A percentile compares a stretch with the other conserved stretches of the same genome.
These are phyloP conservation scores for Yponomeuta evonymella DNA, from an alignment of 2,888 invertebrate genomes.

Conservation along the genomic window DNA sequence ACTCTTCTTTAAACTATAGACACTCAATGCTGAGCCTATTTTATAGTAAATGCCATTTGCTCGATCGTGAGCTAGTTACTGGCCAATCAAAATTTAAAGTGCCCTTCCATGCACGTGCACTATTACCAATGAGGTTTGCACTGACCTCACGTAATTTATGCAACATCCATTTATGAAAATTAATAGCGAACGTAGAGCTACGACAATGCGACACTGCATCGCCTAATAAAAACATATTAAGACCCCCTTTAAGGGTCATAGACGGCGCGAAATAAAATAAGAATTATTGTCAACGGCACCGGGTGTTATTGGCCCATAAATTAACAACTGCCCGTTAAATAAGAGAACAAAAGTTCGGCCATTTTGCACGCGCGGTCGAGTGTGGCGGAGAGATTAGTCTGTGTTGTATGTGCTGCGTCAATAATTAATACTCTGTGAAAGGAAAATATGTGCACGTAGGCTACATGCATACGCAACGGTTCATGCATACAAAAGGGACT, in stretches of 20 bases:
- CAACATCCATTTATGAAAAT: not conserved
- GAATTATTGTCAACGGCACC: slow-evolving; percentile 32
- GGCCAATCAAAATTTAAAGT: not conserved
- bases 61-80: not conserved
- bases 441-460: not conserved
- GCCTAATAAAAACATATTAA: not conserved
- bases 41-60: not conserved
- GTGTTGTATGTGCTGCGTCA: slow-evolving; percentile 17
- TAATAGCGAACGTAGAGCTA: not conserved
- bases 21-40: not conserved
- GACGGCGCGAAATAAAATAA: slow-evolving; percentile 26
- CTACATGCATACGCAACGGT: not conserved
- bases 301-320: slow-evolving; percentile 44
- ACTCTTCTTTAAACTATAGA: too few relatives aligned
- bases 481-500: not conserved
- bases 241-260: not conserved
- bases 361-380: slow-evolving; percentile 17
- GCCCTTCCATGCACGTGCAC: not conserved
- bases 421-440: slow-evolving; percentile 22
- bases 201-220: not conserved
- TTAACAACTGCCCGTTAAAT: slow-evolving; percentile 43
- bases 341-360: slow-evolving; percentile 29
- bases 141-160: not conserved
- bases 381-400: not conserved
- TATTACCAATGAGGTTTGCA: not conserved